Evolutionary conservation across 2,113 vertebrate species (phyloP).

Genomic region (Riparia riparia): DNA sequence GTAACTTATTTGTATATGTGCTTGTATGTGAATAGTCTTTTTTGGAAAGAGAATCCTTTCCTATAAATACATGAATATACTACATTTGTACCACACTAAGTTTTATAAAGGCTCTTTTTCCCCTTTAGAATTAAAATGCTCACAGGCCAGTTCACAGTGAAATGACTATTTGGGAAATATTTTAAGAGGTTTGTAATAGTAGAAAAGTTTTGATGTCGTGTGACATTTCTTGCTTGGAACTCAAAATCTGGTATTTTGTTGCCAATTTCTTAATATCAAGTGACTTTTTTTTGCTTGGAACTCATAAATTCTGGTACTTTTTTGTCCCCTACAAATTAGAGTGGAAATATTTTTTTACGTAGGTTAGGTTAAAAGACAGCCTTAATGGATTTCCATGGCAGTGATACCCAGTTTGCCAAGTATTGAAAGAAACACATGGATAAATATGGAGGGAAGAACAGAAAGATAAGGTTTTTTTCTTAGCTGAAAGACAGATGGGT

Average conservation of each 20-base stretch:
- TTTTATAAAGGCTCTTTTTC: neutral
- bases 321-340: neutral
- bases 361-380: neutral
- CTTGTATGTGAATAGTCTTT: rapidly evolving
- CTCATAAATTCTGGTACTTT: neutral
- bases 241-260: neutral
- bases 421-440: neutral
- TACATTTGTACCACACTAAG: neutral
- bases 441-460: neutral
- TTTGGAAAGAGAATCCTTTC: neutral
- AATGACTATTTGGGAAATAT: neutral
- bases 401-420: neutral
- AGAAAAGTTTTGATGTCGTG: neutral
- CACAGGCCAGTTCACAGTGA: neutral
- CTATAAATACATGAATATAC: neutral
- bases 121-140: neutral
- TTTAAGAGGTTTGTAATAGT: neutral
- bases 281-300: neutral
- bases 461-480: neutral
- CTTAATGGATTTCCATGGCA: neutral
- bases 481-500: neutral
- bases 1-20: neutral
- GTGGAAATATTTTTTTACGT: neutral
- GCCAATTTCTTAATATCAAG: neutral
- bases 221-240: neutral